Evolutionary conservation across 2,888 invertebrate species (phyloP).

Genomic region (Callimorpha dominula): DNA sequence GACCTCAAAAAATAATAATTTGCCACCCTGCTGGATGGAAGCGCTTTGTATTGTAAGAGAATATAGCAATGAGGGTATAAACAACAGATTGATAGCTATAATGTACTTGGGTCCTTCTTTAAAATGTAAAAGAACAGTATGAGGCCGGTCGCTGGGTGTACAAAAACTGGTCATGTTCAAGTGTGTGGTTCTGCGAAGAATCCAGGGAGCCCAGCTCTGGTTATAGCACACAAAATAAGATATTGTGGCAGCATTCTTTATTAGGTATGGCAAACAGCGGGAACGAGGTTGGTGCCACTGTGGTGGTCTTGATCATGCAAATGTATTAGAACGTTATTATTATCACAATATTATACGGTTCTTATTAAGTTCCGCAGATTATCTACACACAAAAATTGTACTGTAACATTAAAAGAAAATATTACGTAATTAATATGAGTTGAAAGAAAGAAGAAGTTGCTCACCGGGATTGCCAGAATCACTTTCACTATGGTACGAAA

Average conservation of each 20-base stretch:
- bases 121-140: conserved; percentile 65
- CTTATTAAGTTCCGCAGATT: not conserved
- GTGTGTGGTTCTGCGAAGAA: conserved; percentile 79
- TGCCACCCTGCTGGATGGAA: conserved; percentile 77
- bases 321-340: conserved; percentile 13
- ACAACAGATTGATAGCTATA: conserved; percentile 61
- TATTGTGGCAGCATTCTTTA: conserved; percentile 45
- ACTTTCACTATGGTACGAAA: too few relatives aligned
- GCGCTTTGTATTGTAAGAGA: conserved; percentile 67
- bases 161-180: conserved; percentile 75
- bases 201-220: conserved; percentile 62
- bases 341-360: not conserved
- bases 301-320: conserved; percentile 48
- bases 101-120: conserved; percentile 69
- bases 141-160: conserved; percentile 59
- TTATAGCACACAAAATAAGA: conserved; percentile 53
- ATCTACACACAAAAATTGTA: too few relatives aligned
- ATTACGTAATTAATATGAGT: too few relatives aligned
- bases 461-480: too few relatives aligned
- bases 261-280: conserved; percentile 34
- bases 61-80: conserved; percentile 45
- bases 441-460: too few relatives aligned
- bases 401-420: too few relatives aligned
- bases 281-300: conserved; percentile 20
- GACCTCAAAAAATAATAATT: conserved; percentile 73